A percentile compares a stretch with the other conserved stretches of the same genome.
Evolutionary conservation across 2,888 invertebrate genomes (phyloP).

Genomic region (Autographa pulchrina): DNA sequence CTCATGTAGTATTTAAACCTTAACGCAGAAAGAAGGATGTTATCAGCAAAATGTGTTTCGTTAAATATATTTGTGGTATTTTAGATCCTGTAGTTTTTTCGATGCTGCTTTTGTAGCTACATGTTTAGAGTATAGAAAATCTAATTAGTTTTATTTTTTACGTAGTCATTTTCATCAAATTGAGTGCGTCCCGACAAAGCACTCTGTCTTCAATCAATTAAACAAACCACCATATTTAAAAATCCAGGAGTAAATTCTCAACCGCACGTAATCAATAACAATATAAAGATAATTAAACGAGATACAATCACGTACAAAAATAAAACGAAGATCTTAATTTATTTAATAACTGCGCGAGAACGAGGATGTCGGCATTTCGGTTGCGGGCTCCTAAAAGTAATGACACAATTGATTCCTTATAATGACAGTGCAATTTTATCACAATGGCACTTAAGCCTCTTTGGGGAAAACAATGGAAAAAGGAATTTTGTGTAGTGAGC

Average conservation of each 20-base stretch:
- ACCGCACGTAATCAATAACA: not conserved
- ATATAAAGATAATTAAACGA: constrained; percentile 26
- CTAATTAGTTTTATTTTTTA: too few relatives aligned
- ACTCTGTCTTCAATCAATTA: not conserved
- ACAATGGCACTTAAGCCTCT: constrained; percentile 23
- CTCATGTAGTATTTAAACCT: too few relatives aligned
- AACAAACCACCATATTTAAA: not conserved
- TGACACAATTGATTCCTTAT: constrained; percentile 37
- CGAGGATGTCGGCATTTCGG: constrained; percentile 37
- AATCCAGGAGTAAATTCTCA: not conserved
- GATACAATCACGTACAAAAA: constrained; percentile 42
- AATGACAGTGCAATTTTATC: constrained; percentile 46
- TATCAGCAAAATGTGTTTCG: too few relatives aligned
- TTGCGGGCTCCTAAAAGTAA: constrained; percentile 41
- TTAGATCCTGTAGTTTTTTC: too few relatives aligned
- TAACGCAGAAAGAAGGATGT: too few relatives aligned
- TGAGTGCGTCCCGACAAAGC: not conserved
- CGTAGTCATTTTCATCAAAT: too few relatives aligned
- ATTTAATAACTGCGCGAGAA: constrained; percentile 48
- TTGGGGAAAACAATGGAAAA: constrained; percentile 39
- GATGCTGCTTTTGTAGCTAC: too few relatives aligned
- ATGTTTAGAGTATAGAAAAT: too few relatives aligned
- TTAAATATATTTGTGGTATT: too few relatives aligned
- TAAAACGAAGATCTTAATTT: constrained; percentile 41
- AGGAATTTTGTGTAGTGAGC: constrained; percentile 22